Base-by-base conservation (phyloP, 2,113 vertebrate genomes). In the Toxotes jaculatrix region DNA sequence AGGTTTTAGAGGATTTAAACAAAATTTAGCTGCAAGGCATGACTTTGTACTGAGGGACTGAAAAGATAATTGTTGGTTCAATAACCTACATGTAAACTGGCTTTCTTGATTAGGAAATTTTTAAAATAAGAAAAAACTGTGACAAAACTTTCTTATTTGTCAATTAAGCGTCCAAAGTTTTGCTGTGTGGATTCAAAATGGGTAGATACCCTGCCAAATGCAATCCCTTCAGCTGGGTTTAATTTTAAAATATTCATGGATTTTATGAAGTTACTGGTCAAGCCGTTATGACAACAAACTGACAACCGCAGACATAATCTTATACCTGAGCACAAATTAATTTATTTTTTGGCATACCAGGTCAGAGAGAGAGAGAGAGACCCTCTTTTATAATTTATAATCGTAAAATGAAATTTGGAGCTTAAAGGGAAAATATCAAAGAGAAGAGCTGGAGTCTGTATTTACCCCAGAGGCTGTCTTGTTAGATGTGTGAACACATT, bases 351-450 rank as follows among this genome's bases (percentile, higher is more conserved):
- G 51, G 31, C 19, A 56, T 59, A 72, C 45, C 53, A 51, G 83
- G 64, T 68, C 78, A 78, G 65, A 75, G 56, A 74, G 16, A 79
- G 43, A 79, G 43, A 70, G n/a, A 79, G 43, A 69, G 23, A 57
- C 32, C 0, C 55, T 65, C 14, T 76, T 79, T 67, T 49, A 77
- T 70, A 40, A 87, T 86, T 75, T 59, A 68, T 31, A 60, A 36
- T 62, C 34, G 63, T 62, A 36, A 77, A 86, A 82, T 81, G 4
- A 62, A 81, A 88, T 73, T 60, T 82, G 23, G 11, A 55, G 21
- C 19, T 83, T 61, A 74, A 74, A 85, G 36, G n/a, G 57, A 79
- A 77, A 62, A 80, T 45, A 85, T 88, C 71, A 89, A 86, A 91
- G 43, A 14, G 62, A 71, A 51, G 32, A 74, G 38, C 23, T 83